phyloP scores from a whole-genome alignment of 2,797 vertebrate genomes.

The Acropternis orthonyx region DNA sequence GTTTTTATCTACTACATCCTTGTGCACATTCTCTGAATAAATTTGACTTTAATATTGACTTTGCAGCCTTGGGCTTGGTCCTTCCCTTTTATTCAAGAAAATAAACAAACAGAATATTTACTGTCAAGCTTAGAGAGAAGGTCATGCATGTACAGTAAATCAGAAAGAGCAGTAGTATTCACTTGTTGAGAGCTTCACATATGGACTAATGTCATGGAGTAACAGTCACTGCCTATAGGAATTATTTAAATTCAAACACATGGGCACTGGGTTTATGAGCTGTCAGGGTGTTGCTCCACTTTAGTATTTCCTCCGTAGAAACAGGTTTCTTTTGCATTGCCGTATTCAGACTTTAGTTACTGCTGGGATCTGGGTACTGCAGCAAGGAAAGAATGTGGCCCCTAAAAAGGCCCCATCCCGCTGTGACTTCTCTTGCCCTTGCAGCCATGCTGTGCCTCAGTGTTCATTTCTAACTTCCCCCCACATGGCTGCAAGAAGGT shows the following conservation, averaged over 20 bases:
- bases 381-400: background rate
- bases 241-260: background rate
- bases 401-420: background rate
- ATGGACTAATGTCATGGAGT: background rate
- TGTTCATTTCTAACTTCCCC: background rate
- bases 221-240: background rate
- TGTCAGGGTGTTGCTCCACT: background rate
- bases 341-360: background rate
- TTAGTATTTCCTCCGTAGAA: background rate
- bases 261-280: background rate
- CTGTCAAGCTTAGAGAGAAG: background rate
- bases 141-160: background rate
- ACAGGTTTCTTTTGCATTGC: background rate
- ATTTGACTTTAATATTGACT: background rate
- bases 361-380: background rate
- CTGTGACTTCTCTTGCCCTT: background rate
- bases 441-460: fast-evolving
- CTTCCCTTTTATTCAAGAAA: background rate
- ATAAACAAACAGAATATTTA: background rate
- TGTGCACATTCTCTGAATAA: background rate
- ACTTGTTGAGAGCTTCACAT: background rate
- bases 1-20: background rate
- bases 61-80: background rate
- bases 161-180: background rate
- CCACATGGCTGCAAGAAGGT: background rate